A percentile compares a stretch with the other conserved stretches of the same genome.
phyloP scores from a whole-genome alignment of 2,113 vertebrate species.

The Ranitomeya variabilis region DNA sequence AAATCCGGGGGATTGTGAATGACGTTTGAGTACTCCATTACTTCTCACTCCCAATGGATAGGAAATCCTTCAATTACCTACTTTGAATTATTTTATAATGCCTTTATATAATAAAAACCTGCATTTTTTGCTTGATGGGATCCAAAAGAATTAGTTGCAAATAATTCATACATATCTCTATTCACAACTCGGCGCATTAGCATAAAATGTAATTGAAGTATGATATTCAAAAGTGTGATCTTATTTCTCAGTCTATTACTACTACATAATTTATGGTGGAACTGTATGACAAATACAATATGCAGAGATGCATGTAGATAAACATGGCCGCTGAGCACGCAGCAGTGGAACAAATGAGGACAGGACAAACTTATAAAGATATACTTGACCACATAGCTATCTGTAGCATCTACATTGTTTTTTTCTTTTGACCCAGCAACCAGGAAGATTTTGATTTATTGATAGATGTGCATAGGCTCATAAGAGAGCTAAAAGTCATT shows the following conservation, averaged over 20 bases:
- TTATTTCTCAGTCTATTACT: background rate
- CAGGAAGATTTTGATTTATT: no score
- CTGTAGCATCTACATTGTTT: background rate
- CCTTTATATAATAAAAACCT: background rate
- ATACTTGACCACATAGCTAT: background rate
- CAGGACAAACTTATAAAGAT: background rate
- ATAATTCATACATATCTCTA: slow-evolving; percentile 20
- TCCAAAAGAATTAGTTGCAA: slow-evolving; percentile 25
- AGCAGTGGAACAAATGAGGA: background rate
- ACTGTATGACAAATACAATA: background rate
- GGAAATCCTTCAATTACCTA: background rate
- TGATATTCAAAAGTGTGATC: slow-evolving; percentile 1
- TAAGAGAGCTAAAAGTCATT: no score
- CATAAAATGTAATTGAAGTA: background rate
- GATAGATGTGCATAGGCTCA: no score
- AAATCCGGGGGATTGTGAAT: background rate
- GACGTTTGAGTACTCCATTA: slow-evolving; percentile 1
- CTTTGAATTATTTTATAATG: slow-evolving; percentile 7
- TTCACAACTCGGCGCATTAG: slow-evolving; percentile 10
- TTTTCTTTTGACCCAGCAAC: no score
- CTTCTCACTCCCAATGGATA: background rate
- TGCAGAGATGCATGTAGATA: background rate
- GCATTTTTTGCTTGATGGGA: background rate
- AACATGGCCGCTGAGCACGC: background rate
- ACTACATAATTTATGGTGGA: background rate